phyloP scores from a whole-genome alignment of 2,113 vertebrate species.

The Ameiurus melas region DNA sequence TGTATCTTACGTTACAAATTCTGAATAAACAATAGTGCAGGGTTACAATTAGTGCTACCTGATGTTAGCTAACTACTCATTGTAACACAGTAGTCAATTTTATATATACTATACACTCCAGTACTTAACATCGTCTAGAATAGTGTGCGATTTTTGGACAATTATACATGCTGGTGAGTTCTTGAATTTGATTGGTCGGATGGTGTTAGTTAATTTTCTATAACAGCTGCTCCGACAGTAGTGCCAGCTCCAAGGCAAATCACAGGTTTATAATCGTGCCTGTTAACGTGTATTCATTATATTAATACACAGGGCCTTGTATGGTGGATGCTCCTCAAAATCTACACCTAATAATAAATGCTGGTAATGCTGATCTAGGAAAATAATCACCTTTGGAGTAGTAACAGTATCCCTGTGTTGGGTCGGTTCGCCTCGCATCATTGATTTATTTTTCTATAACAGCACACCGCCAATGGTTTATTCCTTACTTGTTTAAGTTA shows the following conservation, averaged over 20 bases:
- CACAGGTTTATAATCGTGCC: no score
- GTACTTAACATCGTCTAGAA: neutral
- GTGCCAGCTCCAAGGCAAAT: no score
- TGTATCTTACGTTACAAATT: neutral
- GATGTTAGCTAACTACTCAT: neutral
- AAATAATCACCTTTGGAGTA: neutral
- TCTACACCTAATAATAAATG: neutral
- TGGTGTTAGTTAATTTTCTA: no score
- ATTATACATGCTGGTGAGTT: neutral
- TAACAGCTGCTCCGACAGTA: no score
- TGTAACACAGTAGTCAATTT: neutral
- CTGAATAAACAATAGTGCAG: neutral
- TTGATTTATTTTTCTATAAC: neutral
- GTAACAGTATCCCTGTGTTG: no score
- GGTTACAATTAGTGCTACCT: neutral
- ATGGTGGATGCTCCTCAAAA: neutral
- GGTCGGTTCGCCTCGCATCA: no score
- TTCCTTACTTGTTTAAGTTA: neutral
- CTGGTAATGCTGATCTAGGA: neutral
- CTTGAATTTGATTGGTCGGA: neutral
- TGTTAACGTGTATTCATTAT: no score
- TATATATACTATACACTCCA: neutral
- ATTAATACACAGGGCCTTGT: no score
- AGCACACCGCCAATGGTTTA: neutral
- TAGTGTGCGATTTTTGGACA: neutral